These are phyloP conservation scores for Smutsia temminckii DNA, from an alignment of 2,797 vertebrate species.

Conservation along the genomic window DNA sequence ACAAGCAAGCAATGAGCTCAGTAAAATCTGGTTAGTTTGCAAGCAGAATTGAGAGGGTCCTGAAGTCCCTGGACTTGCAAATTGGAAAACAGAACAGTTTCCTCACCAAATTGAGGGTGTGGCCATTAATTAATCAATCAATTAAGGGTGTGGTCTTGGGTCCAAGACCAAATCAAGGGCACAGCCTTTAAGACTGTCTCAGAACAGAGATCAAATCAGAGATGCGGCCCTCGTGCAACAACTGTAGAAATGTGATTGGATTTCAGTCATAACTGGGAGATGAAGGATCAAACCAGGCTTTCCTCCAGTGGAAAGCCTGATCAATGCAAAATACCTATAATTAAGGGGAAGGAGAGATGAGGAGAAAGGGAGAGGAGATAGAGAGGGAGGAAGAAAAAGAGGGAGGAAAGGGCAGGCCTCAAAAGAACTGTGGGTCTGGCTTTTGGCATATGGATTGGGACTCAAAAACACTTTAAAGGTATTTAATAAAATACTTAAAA, in stretches of 20 bases:
- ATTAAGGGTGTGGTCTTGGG: neutral
- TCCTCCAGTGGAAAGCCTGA: neutral
- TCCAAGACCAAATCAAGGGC: neutral
- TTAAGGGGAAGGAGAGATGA: neutral
- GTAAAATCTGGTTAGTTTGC: neutral
- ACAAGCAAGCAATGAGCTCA: neutral
- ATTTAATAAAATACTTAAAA: conserved; percentile 14
- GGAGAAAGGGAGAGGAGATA: neutral
- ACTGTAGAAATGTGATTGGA: neutral
- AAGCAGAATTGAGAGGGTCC: neutral
- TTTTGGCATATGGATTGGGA: neutral
- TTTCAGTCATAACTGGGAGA: neutral
- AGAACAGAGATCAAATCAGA: neutral
- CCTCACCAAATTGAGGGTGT: neutral
- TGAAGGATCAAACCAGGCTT: neutral
- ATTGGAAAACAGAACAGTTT: neutral
- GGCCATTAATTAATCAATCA: neutral
- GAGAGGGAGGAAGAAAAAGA: too few relatives aligned
- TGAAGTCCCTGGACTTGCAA: neutral
- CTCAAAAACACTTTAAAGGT: neutral
- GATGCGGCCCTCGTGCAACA: neutral
- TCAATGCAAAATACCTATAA: neutral
- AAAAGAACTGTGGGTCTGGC: neutral
- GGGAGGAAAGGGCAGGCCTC: neutral
- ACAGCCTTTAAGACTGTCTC: neutral